phyloP scores from a whole-genome alignment of 2,113 vertebrate species.

The Thymallus thymallus region DNA sequence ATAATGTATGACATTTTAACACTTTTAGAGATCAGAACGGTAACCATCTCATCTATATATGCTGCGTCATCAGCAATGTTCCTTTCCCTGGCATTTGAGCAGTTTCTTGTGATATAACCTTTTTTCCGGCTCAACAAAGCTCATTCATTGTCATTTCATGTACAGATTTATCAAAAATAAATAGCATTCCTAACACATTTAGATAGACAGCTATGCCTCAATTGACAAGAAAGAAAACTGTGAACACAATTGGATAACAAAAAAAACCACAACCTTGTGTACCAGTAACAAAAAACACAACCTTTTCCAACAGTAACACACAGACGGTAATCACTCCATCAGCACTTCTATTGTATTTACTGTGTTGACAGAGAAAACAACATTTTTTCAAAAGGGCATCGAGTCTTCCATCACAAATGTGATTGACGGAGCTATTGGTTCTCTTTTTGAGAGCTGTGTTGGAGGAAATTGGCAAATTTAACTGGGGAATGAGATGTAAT shows the following conservation, averaged over 20 bases:
- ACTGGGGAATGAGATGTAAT: constrained; percentile 11
- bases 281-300: no score
- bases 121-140: background rate
- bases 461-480: constrained; percentile 13
- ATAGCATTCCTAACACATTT: background rate
- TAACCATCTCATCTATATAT: background rate
- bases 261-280: no score
- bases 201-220: no score
- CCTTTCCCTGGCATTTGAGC: background rate
- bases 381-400: background rate
- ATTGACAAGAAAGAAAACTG: background rate
- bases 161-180: no score
- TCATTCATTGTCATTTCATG: background rate
- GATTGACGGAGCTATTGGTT: background rate
- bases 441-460: background rate
- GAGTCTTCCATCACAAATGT: no score
- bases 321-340: background rate
- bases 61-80: background rate
- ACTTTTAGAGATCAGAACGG: constrained; percentile 35
- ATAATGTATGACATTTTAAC: constrained; percentile 41
- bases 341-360: background rate
- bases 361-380: background rate
- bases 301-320: no score
- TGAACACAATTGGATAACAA: background rate
- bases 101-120: no score